Conservation (phyloP, 2,113 vertebrate genomes). For the Condylura cristata region DNA sequence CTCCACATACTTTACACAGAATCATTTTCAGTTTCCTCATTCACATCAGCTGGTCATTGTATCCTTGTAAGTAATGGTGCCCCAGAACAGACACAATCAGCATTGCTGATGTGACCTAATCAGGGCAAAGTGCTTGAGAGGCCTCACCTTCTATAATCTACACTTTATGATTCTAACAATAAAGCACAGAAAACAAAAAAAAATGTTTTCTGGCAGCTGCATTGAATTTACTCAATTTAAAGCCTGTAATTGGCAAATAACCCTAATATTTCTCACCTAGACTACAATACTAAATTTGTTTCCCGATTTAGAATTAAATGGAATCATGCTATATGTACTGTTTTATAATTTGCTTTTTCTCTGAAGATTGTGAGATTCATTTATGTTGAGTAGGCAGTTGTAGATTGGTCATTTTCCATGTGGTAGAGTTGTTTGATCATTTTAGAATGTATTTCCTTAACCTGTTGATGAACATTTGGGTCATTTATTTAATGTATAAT, state of each 20-base stretch:
- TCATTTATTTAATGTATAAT: conserved; percentile 11
- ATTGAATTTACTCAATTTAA: background rate
- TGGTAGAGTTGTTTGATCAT: background rate
- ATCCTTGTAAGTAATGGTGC: background rate
- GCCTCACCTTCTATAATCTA: background rate
- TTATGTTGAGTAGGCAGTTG: background rate
- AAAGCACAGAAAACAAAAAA: background rate
- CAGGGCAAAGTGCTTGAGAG: conserved; percentile 2
- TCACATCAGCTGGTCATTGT: background rate
- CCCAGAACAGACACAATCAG: conserved; percentile 14
- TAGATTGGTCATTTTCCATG: conserved; percentile 1
- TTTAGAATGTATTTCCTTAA: background rate
- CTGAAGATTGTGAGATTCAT: conserved; percentile 15
- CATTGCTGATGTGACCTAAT: background rate
- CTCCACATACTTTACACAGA: background rate
- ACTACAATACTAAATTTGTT: background rate
- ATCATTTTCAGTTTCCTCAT: background rate
- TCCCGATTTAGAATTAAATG: background rate
- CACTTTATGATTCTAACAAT: background rate
- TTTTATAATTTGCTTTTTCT: conserved; percentile 12
- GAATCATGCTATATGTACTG: background rate
- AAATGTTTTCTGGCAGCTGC: background rate
- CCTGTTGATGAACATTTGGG: background rate
- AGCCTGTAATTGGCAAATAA: background rate
- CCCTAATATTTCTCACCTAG: background rate